These are phyloP conservation scores for Xylota sylvarum DNA, from an alignment of 2,888 invertebrate species.

Conservation along the genomic window DNA sequence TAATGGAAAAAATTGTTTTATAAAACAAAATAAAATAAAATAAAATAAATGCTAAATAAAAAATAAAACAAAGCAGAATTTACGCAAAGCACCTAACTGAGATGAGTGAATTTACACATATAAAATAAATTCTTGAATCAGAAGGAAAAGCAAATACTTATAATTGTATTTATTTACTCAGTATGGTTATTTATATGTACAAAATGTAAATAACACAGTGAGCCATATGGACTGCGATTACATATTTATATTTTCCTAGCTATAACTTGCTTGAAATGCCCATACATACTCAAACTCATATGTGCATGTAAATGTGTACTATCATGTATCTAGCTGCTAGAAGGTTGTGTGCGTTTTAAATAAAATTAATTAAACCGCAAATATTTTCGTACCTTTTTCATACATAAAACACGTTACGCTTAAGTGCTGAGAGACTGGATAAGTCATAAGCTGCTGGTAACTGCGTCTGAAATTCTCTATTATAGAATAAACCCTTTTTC, in stretches of 20 bases:
- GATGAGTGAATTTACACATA: background rate
- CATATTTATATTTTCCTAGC: background rate
- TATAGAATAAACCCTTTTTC: constrained; percentile 45
- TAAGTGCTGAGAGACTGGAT: constrained; percentile 30
- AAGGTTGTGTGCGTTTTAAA: constrained; percentile 39
- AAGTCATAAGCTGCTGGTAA: constrained; percentile 41
- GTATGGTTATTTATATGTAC: too few species aligned
- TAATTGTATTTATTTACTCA: constrained; percentile 2
- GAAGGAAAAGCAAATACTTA: constrained; percentile 12
- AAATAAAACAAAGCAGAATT: constrained; percentile 29
- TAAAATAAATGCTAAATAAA: constrained; percentile 11
- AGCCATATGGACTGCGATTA: constrained; percentile 18
- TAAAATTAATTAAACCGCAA: constrained; percentile 63
- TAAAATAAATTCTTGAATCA: constrained; percentile 2
- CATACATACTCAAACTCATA: too few species aligned
- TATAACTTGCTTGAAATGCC: too few species aligned
- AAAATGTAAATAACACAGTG: background rate
- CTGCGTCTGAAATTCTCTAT: constrained; percentile 51
- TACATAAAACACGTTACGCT: background rate
- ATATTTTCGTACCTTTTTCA: constrained; percentile 36
- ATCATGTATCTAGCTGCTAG: constrained; percentile 16
- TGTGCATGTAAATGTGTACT: background rate
- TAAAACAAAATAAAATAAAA: constrained; percentile 17
- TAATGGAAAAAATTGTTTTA: constrained; percentile 5
- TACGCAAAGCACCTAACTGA: constrained; percentile 15